Evolutionary conservation across 2,888 invertebrate genomes (phyloP).

Genomic region (Saturnia pavonia): DNA sequence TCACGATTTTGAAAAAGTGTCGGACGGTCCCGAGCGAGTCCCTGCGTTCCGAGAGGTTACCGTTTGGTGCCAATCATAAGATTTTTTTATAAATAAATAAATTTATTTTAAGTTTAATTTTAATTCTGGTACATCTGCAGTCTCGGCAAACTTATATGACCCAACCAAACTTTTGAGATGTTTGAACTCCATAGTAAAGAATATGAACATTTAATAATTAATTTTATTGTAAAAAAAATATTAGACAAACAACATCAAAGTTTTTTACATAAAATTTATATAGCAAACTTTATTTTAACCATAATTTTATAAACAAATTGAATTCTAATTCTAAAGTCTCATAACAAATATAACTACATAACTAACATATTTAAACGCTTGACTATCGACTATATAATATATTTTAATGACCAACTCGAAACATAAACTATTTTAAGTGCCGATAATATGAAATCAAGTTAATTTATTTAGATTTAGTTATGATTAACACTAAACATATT

Average conservation of each 20-base stretch:
- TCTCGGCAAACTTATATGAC: no score
- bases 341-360: no score
- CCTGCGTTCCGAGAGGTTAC: slow-evolving; percentile 56
- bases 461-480: neutral
- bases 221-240: no score
- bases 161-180: no score
- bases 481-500: neutral
- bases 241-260: no score
- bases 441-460: neutral
- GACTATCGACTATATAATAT: neutral
- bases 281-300: no score
- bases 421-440: neutral
- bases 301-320: no score
- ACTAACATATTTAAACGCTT: no score
- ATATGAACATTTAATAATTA: no score
- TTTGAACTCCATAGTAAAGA: no score
- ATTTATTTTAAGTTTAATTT: slow-evolving; percentile 19
- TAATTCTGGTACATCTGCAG: no score
- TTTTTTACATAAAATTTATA: no score
- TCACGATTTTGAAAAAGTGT: slow-evolving; percentile 81
- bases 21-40: slow-evolving; percentile 58
- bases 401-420: neutral
- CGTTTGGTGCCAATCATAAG: slow-evolving; percentile 46
- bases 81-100: neutral
- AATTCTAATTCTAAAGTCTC: neutral